These are phyloP conservation scores for Embidobia sp. DNA, from an alignment of 2,888 invertebrate genomes.

Conservation along the genomic window DNA sequence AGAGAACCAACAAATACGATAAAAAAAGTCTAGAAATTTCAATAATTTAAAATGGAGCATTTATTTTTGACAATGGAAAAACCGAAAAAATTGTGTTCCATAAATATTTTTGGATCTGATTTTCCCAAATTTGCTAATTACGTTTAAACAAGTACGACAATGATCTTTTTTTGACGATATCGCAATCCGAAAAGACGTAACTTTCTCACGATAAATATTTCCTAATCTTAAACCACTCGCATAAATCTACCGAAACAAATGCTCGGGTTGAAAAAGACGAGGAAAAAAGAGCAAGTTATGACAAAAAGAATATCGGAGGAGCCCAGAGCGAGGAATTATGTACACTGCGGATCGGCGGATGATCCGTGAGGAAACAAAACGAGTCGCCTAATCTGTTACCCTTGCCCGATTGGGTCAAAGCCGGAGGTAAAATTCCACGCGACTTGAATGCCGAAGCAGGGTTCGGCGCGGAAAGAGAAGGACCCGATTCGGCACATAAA, in stretches of 20 bases:
- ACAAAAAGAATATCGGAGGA: conserved; percentile 25
- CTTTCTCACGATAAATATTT: conserved; percentile 43
- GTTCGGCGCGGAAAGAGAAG: conserved; percentile 60
- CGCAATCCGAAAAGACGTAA: not conserved
- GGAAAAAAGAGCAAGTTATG: conserved; percentile 33
- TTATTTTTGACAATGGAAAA: too few relatives aligned
- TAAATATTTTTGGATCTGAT: too few relatives aligned
- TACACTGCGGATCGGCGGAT: conserved; percentile 31
- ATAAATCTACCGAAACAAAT: conserved; percentile 36
- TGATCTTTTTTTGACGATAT: too few relatives aligned
- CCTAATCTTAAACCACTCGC: conserved; percentile 15
- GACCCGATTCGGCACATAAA: conserved; percentile 64
- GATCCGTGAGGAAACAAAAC: conserved; percentile 47
- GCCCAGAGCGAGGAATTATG: conserved; percentile 39
- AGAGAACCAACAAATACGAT: too few relatives aligned
- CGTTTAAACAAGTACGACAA: not conserved
- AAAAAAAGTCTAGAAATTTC: too few relatives aligned
- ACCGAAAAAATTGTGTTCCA: too few relatives aligned
- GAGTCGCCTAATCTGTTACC: conserved; percentile 46
- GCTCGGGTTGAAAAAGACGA: conserved; percentile 11
- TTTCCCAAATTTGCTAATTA: too few relatives aligned
- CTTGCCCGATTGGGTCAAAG: conserved; percentile 40
- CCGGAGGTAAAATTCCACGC: conserved; percentile 52
- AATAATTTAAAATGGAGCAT: too few relatives aligned
- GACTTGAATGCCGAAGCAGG: conserved; percentile 47